Evolutionary conservation across 1,140 invertebrate species (phyloP), one percentile per base, ranked within the genome.

Genomic region (Colletes latitarsis): DNA sequence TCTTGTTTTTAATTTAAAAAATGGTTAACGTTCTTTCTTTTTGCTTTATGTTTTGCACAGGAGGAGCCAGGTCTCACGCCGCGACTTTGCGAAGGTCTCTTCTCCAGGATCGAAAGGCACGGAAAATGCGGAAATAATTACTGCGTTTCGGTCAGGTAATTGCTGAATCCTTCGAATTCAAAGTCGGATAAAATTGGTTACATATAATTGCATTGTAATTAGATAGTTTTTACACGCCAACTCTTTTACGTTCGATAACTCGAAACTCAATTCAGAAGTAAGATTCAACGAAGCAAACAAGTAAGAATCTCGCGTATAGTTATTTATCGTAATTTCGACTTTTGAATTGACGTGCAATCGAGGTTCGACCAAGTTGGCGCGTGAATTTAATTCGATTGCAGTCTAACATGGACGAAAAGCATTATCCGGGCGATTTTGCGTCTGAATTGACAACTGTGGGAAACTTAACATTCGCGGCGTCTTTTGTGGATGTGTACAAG

Each of bases 11-110:
- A 1, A 30, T 41, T 43, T 12, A 4, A 52, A 21, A 41, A 43
- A 43, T 21, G 39, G 41, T 17, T 77, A 63, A 71, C 0, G 14
- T 52, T 19, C 17, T 12, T 0, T 4, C 49, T 39, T 73, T 64
- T 64, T 49, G 8, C 72, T 43, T 19, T 43, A 39, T 43, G 39
- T 46, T 41, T n/a, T 9, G 15, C 39, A 3, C 21, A 94, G 88
- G 93, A 94, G 71, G 94, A 94, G 64, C 93, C 93, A 15, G 94
- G 94, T 3, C 69, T 95, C 5, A 94, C 93, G 53, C 94, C 94
- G 21, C 88, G 94, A 5, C 90, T 95, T 14, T 95, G 94, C 82
- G 82, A 88, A 46, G 94, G 92, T 3, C 85, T 95, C 0, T 93
- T 93, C 78, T 84, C 90, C 14, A 78, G 85, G 72, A 77, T 89